Conservation (phyloP, 1,140 invertebrate species). For the Drosophila watanabei region DNA sequence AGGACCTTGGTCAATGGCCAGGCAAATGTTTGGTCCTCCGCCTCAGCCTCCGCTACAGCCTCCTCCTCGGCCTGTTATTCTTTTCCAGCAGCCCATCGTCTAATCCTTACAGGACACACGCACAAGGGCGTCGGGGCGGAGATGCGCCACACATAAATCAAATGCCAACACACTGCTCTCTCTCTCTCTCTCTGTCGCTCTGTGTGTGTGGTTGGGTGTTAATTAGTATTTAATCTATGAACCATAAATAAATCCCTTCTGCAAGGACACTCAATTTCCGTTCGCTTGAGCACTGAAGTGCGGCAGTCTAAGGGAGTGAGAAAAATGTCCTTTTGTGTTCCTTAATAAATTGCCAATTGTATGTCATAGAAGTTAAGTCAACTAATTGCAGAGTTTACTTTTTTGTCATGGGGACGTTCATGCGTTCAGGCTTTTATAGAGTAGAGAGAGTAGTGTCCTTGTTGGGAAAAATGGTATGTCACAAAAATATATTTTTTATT, state of each 20-base stretch:
- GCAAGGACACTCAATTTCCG: slow-evolving; percentile 78
- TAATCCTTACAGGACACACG: slow-evolving; percentile 74
- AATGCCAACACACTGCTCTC: slow-evolving; percentile 58
- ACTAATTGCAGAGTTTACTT: slow-evolving; percentile 76
- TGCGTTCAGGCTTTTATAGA: slow-evolving; percentile 3
- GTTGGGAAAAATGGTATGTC: neutral
- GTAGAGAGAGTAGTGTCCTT: neutral
- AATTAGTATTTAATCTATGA: slow-evolving; percentile 85
- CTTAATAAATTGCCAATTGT: slow-evolving; percentile 79
- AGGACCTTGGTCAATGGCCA: slow-evolving; percentile 69
- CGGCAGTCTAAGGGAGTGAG: neutral
- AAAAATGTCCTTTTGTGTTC: slow-evolving; percentile 53
- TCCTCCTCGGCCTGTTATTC: slow-evolving; percentile 33
- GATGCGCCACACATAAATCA: slow-evolving; percentile 72
- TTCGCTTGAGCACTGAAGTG: slow-evolving; percentile 50
- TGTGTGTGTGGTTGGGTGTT: slow-evolving; percentile 66
- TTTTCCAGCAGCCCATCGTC: slow-evolving; percentile 53
- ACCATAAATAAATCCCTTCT: slow-evolving; percentile 81
- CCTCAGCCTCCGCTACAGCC: slow-evolving; percentile 18
- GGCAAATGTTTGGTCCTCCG: slow-evolving; percentile 66
- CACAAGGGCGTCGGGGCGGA: slow-evolving; percentile 34
- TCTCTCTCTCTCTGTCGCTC: no score
- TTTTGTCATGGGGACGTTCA: slow-evolving; percentile 14
- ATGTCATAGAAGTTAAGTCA: slow-evolving; percentile 75
- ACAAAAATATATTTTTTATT: neutral